Base-by-base conservation (phyloP, 1,140 invertebrate genomes). In the Procambarus virginalis region DNA sequence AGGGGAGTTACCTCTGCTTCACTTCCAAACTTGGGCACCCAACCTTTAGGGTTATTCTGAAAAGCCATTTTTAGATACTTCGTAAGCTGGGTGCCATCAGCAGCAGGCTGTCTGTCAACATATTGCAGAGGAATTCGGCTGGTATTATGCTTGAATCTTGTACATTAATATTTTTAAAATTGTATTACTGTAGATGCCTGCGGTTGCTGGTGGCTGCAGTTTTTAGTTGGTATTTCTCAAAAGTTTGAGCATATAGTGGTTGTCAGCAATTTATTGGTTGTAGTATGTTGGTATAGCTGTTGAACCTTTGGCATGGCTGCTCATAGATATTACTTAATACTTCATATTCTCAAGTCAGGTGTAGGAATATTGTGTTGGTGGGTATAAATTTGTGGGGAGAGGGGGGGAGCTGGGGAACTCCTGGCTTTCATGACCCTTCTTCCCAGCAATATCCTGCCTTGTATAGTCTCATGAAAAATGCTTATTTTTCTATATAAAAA, bases 401-500 rank as follows among this genome's bases (percentile, higher is more conserved):
- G 34, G 34, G 34, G 34, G 34, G 20, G 4, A 68, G 83, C 70
- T 45, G 17, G 46, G 14, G 49, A 34, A 78, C 81, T 83, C 81
- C 81, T 84, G 87, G 75, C 79, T 83, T 89, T 70, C 55, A n/a
- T 89, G 87, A 73, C 87, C 64, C 81, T 20, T 79, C 80, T 55
- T 73, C 58, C 81, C 60, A 58, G 76, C 80, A 81, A 78, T 79
- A 78, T 89, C 81, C 87, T 89, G 87, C 87, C 87, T 89, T 89
- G 87, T 89, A 89, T 89, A 89, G 87, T 84, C 87, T 80, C 81
- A 89, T 84, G 81, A 81, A 89, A 89, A 89, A 84, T 84, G 80
- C 87, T 89, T 89, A 89, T 89, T 89, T 89, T 89, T 89, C 87
- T 89, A 89, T 89, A 55, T 89, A 84, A 89, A 84, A 89, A 58